phyloP scores from a whole-genome alignment of 2,113 vertebrate species.

The Rhabdomys dilectus region DNA sequence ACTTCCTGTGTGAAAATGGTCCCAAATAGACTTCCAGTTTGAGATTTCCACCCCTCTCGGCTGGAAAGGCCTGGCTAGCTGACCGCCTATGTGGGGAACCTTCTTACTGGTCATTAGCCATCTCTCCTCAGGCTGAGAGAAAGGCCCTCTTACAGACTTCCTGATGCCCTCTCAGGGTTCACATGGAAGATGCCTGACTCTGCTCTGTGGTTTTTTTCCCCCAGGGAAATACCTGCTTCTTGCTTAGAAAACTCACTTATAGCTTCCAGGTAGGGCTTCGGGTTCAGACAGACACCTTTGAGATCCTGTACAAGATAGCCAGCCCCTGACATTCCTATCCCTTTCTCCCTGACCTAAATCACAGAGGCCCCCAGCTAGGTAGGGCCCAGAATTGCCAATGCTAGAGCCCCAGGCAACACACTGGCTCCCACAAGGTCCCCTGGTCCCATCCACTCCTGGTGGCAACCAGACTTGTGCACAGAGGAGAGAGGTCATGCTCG shows the following conservation, averaged over 20 bases:
- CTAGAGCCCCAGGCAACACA: slow-evolving; percentile 2
- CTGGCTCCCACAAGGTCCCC: background rate
- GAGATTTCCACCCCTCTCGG: background rate
- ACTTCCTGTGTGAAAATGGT: background rate
- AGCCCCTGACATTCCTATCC: background rate
- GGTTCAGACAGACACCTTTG: background rate
- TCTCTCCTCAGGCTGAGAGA: background rate
- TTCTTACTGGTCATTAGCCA: background rate
- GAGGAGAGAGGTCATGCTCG: background rate
- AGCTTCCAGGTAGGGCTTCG: background rate
- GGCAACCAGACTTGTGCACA: slow-evolving; percentile 44
- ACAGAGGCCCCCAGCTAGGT: background rate
- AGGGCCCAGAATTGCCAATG: background rate
- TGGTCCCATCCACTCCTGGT: slow-evolving; percentile 47
- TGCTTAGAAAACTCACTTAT: background rate
- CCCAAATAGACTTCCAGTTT: background rate
- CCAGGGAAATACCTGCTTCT: background rate
- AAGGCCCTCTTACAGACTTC: background rate
- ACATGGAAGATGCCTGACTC: background rate
- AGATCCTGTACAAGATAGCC: background rate
- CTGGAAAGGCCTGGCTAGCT: background rate
- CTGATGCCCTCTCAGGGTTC: background rate
- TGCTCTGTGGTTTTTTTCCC: fast-evolving
- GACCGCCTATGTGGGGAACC: background rate
- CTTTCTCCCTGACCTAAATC: background rate